These are phyloP conservation scores for Pangasius sanitwongsei DNA, from an alignment of 2,797 vertebrate genomes.

Conservation along the genomic window DNA sequence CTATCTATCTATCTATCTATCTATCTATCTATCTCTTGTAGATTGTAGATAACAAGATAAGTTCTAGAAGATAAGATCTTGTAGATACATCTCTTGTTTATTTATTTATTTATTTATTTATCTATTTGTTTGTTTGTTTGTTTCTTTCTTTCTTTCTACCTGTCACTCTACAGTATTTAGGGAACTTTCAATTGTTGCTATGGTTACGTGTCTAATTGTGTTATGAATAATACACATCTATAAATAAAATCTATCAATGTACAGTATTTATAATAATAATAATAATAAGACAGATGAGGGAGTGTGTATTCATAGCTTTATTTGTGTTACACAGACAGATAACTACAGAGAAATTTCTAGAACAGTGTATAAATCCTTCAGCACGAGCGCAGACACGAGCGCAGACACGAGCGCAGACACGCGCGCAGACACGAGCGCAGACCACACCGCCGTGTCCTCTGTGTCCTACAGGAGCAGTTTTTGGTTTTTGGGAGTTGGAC, in stretches of 20 bases:
- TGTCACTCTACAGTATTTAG: neutral
- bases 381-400: too few species aligned
- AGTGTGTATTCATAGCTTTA: neutral
- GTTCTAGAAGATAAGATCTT: too few species aligned
- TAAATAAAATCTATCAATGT: neutral
- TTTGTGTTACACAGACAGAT: neutral
- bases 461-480: conserved; percentile 16
- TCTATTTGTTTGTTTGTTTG: neutral
- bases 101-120: neutral
- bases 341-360: neutral
- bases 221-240: neutral
- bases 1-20: conserved; percentile 8
- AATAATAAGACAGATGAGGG: neutral
- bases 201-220: neutral
- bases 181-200: neutral
- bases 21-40: neutral
- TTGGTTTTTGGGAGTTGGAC: neutral
- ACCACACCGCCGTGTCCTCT: neutral
- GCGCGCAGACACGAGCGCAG: too few species aligned
- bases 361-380: neutral
- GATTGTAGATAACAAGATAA: too few species aligned
- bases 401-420: neutral
- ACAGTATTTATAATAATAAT: neutral
- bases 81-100: neutral
- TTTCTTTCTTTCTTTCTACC: neutral